A percentile compares a stretch with the other conserved stretches of the same genome.
Conservation (phyloP, 2,888 invertebrate genomes). For the Lissonota sp. region DNA sequence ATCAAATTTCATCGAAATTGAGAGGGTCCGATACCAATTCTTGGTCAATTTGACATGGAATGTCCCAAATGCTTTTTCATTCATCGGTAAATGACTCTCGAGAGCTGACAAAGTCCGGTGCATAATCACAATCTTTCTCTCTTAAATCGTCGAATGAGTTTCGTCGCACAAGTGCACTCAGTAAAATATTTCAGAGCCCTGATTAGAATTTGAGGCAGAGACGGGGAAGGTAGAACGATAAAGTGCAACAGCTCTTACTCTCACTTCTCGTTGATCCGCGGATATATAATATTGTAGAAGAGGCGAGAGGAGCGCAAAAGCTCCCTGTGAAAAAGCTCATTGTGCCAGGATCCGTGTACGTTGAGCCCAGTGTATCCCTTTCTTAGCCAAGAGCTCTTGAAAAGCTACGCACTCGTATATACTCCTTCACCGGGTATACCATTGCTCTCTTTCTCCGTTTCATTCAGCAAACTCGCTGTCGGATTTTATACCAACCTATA, state of each 20-base stretch:
- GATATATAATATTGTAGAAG: not conserved
- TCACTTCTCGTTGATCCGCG: constrained; percentile 21
- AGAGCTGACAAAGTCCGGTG: not conserved
- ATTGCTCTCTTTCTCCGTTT: constrained; percentile 44
- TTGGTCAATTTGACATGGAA: too few species aligned
- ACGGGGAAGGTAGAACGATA: constrained; percentile 14
- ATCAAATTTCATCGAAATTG: too few species aligned
- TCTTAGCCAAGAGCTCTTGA: constrained; percentile 31
- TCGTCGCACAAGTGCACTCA: constrained; percentile 28
- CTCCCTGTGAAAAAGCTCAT: constrained; percentile 19
- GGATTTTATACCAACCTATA: not conserved
- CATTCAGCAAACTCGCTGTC: constrained; percentile 37
- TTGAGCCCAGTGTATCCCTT: not conserved
- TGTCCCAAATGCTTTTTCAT: too few species aligned
- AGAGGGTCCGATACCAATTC: too few species aligned
- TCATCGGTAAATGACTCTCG: not conserved
- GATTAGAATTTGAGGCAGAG: constrained; percentile 47
- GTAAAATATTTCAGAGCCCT: constrained; percentile 26
- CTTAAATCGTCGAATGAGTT: constrained; percentile 18
- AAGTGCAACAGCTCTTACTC: constrained; percentile 1
- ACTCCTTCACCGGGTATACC: constrained; percentile 20
- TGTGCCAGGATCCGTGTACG: constrained; percentile 1
- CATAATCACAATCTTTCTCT: not conserved
- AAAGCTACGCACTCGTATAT: constrained; percentile 30
- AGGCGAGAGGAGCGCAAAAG: constrained; percentile 27